These are phyloP conservation scores for Oreochromis mossambicus DNA, from an alignment of 2,797 vertebrate genomes.

Conservation along the genomic window DNA sequence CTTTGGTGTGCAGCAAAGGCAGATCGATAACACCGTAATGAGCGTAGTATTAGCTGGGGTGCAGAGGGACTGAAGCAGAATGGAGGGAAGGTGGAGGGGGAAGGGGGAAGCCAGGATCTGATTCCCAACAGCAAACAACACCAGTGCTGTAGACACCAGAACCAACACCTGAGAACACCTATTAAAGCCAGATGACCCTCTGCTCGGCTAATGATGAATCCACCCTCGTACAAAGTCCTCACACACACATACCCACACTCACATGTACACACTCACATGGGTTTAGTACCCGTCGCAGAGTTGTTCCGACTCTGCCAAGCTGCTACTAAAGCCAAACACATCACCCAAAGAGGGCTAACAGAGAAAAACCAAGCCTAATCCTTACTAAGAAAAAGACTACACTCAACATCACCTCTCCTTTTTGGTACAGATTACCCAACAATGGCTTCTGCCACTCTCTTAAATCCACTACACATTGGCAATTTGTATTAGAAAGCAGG, in stretches of 20 bases:
- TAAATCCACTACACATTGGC: constrained; percentile 69
- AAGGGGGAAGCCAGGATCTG: constrained; percentile 43
- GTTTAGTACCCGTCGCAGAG: background rate
- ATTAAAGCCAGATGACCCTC: constrained; percentile 68
- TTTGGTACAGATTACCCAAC: constrained; percentile 68
- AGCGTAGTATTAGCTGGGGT: constrained; percentile 71
- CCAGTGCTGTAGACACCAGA: constrained; percentile 56
- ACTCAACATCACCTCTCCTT: constrained; percentile 69
- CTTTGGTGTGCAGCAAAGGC: constrained; percentile 56
- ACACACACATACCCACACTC: background rate
- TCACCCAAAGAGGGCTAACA: constrained; percentile 43
- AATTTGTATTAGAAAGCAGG: constrained; percentile 70
- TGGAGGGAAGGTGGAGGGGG: constrained; percentile 45
- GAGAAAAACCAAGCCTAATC: constrained; percentile 58
- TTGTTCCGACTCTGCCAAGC: constrained; percentile 40
- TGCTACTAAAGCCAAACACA: constrained; percentile 23
- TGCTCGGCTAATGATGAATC: constrained; percentile 50
- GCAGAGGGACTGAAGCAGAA: constrained; percentile 62
- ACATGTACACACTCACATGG: background rate
- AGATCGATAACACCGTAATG: constrained; percentile 74
- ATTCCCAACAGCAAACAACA: constrained; percentile 76
- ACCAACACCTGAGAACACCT: constrained; percentile 70
- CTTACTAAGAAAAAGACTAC: constrained; percentile 61
- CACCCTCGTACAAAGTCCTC: constrained; percentile 26
- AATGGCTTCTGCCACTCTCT: constrained; percentile 65